phyloP scores from a whole-genome alignment of 2,113 vertebrate species.

The Plestiodon gilberti region DNA sequence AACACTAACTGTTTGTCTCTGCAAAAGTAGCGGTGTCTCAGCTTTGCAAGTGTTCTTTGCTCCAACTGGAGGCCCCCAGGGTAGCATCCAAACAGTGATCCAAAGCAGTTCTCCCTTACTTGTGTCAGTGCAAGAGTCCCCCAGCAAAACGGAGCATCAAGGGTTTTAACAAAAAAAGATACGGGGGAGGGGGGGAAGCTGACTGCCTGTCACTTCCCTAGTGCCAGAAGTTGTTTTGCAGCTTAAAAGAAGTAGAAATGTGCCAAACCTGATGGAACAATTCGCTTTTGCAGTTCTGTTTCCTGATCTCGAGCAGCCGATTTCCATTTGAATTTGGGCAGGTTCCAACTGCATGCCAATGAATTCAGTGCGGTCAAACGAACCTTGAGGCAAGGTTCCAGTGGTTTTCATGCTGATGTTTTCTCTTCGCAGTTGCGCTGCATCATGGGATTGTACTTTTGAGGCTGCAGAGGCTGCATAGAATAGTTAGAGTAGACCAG shows the following conservation, averaged over 20 bases:
- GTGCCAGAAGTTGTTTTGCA: background rate
- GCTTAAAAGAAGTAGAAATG: no score
- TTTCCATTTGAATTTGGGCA: background rate
- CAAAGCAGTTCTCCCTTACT: background rate
- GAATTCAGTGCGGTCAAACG: no score
- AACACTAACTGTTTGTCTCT: background rate
- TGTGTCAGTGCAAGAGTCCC: no score
- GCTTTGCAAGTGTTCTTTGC: no score
- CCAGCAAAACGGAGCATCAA: background rate
- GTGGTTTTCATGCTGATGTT: no score
- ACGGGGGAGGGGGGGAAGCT: background rate
- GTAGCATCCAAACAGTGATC: no score
- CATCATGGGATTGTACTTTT: no score
- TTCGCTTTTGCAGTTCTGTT: background rate
- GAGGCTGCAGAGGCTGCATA: no score
- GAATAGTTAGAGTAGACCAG: no score
- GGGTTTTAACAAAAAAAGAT: background rate
- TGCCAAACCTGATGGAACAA: background rate
- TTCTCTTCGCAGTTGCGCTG: no score
- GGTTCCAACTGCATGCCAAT: background rate
- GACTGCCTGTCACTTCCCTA: background rate
- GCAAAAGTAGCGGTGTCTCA: background rate
- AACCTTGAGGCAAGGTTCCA: no score
- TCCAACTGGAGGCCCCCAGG: no score
- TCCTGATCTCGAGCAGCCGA: background rate